Evolutionary conservation across 2,113 vertebrate species (phyloP).

Genomic region (Ifrita kowaldi): DNA sequence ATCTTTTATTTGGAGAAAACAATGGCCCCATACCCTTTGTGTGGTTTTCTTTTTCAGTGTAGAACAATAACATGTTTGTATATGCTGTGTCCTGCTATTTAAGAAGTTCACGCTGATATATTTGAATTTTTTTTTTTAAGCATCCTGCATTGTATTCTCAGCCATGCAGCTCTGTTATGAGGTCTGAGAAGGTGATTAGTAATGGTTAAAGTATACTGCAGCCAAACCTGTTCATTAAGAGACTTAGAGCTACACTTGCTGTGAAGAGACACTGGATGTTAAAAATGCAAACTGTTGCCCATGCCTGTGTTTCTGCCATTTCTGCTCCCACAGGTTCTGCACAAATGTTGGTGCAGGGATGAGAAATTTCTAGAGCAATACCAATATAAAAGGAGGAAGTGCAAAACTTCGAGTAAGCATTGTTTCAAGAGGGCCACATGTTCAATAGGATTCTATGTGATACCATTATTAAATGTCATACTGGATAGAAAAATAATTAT

Average conservation of each 20-base stretch:
- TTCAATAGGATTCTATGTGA: neutral
- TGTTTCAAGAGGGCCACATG: neutral
- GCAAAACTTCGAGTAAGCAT: neutral
- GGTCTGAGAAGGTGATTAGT: neutral
- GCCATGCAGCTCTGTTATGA: neutral
- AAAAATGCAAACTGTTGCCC: neutral
- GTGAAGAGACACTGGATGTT: neutral
- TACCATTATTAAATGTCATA: neutral
- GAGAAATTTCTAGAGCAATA: neutral
- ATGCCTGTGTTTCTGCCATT: rapidly evolving
- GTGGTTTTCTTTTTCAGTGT: neutral
- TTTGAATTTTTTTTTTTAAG: neutral
- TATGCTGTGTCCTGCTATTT: neutral
- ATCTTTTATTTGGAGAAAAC: neutral
- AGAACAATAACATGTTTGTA: neutral
- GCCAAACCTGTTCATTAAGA: neutral
- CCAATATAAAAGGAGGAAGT: neutral
- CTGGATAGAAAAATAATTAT: neutral
- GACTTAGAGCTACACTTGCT: neutral
- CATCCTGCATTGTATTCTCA: neutral
- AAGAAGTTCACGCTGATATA: neutral
- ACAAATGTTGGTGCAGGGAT: neutral
- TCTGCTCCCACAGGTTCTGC: neutral
- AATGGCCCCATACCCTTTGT: neutral
- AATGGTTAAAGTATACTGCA: neutral